These are phyloP conservation scores for Byasa hedistus DNA, from an alignment of 2,888 invertebrate species.

Conservation along the genomic window DNA sequence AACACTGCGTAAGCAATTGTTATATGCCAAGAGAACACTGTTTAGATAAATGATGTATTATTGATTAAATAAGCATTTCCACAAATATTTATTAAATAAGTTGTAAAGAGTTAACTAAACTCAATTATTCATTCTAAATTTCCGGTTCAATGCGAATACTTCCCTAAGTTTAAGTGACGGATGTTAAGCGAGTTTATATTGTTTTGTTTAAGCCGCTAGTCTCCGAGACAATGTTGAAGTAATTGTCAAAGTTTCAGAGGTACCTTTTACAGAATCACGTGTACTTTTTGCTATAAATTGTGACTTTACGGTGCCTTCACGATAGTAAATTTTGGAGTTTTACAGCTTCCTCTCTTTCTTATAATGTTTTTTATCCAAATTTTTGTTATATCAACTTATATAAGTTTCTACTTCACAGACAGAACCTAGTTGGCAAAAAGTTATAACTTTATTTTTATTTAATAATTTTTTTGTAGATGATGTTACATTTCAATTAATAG, in stretches of 20 bases:
- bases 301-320: conserved; percentile 13
- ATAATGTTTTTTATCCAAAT: conserved; percentile 2
- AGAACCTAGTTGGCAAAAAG: not conserved
- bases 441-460: too few species aligned
- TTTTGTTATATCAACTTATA: not conserved
- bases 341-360: conserved; percentile 8
- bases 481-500: too few species aligned
- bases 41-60: too few species aligned
- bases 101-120: not conserved
- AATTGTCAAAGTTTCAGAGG: conserved; percentile 26
- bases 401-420: not conserved
- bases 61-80: not conserved
- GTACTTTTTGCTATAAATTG: conserved; percentile 24
- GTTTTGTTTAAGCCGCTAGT: conserved; percentile 15
- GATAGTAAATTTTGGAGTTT: conserved; percentile 23
- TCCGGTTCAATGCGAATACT: not conserved
- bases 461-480: too few species aligned
- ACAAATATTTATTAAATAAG: not conserved
- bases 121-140: not conserved
- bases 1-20: too few species aligned
- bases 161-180: conserved; percentile 7
- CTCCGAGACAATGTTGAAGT: conserved; percentile 24
- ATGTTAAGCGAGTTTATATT: conserved; percentile 14
- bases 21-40: too few species aligned
- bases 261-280: conserved; percentile 15